Evolutionary conservation across 2,113 vertebrate species (phyloP), one percentile per base, ranked within the genome.

Genomic region (Pelecanus crispus): DNA sequence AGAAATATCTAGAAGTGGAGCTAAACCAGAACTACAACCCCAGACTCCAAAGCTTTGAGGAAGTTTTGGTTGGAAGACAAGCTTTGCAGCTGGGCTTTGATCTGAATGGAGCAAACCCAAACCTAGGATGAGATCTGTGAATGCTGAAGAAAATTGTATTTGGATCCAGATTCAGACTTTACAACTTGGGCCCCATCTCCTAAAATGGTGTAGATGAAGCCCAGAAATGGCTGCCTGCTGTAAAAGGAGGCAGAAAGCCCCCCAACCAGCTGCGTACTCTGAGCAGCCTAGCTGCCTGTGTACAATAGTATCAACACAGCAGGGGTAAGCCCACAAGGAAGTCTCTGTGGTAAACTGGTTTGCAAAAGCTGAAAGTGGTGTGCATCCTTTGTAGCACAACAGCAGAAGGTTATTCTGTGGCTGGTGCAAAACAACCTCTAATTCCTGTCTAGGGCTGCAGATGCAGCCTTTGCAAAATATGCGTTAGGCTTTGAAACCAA

Each of bases 381-480:
- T 49, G 55, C 53, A 50, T 55, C 40, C 66, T 95, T 58, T 80
- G 66, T 42, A 95, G 53, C 62, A 72, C 53, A 72, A 61, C 4
- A 79, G 81, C 62, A 82, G 52, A 72, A 92, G 56, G 61, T 78
- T 88, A 14, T 40, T 87, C 65, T 50, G 83, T 29, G 81, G 83
- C 77, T 79, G 84, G 91, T 85, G 83, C 66, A 91, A 95, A 97
- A 73, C 81, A 92, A 70, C 92, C n/a, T 72, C 66, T 38, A 77
- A 70, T 85, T 95, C 84, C 84, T 85, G 53, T 77, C 36, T 38
- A 50, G 59, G 53, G 62, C 84, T 94, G 73, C 28, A 92, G 81
- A 67, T 7, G 61, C 70, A 90, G 62, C 70, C 67, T 92, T 73
- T 89, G 91, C 81, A 94, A 87, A 92, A 86, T 7, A 4, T 0